Base-by-base conservation (phyloP, 2,113 vertebrate genomes). In the Piprites chloris region DNA sequence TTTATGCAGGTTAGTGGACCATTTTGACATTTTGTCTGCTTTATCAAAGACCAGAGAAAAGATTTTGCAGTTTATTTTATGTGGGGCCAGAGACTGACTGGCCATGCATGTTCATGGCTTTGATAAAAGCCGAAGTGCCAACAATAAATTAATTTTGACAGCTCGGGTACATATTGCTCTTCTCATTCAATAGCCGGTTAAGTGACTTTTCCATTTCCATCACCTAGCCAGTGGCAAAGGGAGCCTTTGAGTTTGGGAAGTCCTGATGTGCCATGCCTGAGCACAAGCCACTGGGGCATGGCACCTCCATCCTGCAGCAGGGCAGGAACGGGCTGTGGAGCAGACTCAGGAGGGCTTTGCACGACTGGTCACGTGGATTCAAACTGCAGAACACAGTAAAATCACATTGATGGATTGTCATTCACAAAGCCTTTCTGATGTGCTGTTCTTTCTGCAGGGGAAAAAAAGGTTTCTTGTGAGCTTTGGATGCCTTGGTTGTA, bases 31-130 rank as follows among this genome's bases (percentile, higher is more conserved):
- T 80, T 90, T 63, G 28, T 2, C 28, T 89, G 56, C 58, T 87
- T 67, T 92, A 32, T 89, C n/a, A 91, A 85, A 93, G 71, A 37
- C 42, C 73, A 41, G 27, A 77, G 61, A 39, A 90, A 78, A 90
- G 47, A 63, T 53, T 42, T 37, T n/a, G 24, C n/a, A 3, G 2
- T 89, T 96, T 89, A 62, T 88, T 83, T 82, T 63, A 20, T 55
- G 52, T 33, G n/a, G 33, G 65, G 39, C 68, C 56, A 85, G 83
- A 61, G 86, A 23, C 35, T 55, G 55, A 14, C 46, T 67, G 79
- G 12, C 68, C 15, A 12, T 33, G 55, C 23, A 0, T 5, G 30
- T 24, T 85, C 33, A 5, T 27, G 55, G 76, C 80, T 92, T 93
- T 89, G 88, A 74, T 59, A 71, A 12, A 86, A 77, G 75, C 71